Evolutionary conservation across 2,113 vertebrate genomes (phyloP), one percentile per base, ranked within the genome.

Genomic region (Gobius niger): DNA sequence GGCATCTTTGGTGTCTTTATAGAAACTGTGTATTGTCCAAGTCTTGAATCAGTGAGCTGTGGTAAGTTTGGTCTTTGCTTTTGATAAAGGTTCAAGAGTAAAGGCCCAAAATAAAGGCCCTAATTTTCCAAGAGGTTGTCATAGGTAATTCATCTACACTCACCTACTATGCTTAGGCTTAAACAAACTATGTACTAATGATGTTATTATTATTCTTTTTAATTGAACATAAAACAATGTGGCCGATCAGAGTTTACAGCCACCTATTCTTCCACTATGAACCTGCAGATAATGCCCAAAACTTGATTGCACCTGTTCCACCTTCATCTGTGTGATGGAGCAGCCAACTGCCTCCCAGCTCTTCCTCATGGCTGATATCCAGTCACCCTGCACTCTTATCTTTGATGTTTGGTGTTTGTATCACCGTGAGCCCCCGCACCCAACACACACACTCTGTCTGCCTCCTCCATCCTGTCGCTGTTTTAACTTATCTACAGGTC

Each of bases 341-440:
- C 50, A 60, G 68, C 46, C 54, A 49, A 16, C 70, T 78, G 59
- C 66, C 67, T 72, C 63, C 14, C 66, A 61, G 63, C 70, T 75
- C 68, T 70, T 61, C 51, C 52, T 74, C 47, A 14, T 51, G 1
- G 7, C 47, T 59, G 82, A 87, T 82, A 83, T 80, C 76, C 79
- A 83, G 85, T 85, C 72, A 77, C 63, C 78, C 66, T 64, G 3
- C 6, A 7, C 60, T 81, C 73, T 85, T 84, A 85, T 85, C 81
- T 70, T 40, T 46, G 67, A 15, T 75, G 75, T 77, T 85, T 81
- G 73, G 49, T 70, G 69, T 81, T 71, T 77, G 61, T 76, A 76
- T 82, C 70, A 82, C 63, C 49, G 57, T 73, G 67, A 67, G 77
- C 70, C 79, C 70, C 41, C 56, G 49, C 73, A 14, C 40, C 47